These are phyloP conservation scores for Nomada fabriciana DNA, from an alignment of 2,888 invertebrate species.

Conservation along the genomic window DNA sequence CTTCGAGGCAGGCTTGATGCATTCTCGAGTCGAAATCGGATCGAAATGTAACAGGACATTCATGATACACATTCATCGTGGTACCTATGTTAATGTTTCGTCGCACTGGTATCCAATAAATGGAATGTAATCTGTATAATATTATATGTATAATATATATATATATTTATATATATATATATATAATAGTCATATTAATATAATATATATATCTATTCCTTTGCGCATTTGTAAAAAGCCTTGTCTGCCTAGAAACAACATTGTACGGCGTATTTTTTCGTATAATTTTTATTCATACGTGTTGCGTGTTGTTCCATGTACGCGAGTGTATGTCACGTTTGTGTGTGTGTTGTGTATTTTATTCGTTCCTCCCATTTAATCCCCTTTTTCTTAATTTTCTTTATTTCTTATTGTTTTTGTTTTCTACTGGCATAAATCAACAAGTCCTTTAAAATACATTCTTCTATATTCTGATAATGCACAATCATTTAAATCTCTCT, in stretches of 20 bases:
- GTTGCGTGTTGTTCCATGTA: constrained; percentile 9
- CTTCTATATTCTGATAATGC: constrained; percentile 80
- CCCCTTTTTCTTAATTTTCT: not conserved
- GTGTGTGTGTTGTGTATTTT: not conserved
- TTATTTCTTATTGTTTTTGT: constrained; percentile 9
- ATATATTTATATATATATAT: constrained; percentile 67
- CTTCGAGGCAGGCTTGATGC: constrained; percentile 30
- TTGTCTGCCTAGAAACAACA: constrained; percentile 80
- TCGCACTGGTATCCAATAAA: constrained; percentile 60
- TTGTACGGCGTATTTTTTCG: constrained; percentile 64
- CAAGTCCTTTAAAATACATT: constrained; percentile 82
- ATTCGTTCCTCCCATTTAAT: not conserved
- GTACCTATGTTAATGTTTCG: constrained; percentile 51
- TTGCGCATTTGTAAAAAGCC: constrained; percentile 82
- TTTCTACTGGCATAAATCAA: constrained; percentile 82
- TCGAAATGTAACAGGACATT: constrained; percentile 43
- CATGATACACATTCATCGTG: constrained; percentile 40
- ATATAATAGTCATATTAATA: constrained; percentile 57
- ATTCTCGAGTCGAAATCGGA: constrained; percentile 3
- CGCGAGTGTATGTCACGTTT: constrained; percentile 14
- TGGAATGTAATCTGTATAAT: constrained; percentile 68
- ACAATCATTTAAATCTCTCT: constrained; percentile 82
- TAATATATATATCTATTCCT: constrained; percentile 74
- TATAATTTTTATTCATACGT: constrained; percentile 42
- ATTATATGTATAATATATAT: constrained; percentile 60